phyloP scores from a whole-genome alignment of 2,888 invertebrate species.

The Chaetogeoica ovagalla region DNA sequence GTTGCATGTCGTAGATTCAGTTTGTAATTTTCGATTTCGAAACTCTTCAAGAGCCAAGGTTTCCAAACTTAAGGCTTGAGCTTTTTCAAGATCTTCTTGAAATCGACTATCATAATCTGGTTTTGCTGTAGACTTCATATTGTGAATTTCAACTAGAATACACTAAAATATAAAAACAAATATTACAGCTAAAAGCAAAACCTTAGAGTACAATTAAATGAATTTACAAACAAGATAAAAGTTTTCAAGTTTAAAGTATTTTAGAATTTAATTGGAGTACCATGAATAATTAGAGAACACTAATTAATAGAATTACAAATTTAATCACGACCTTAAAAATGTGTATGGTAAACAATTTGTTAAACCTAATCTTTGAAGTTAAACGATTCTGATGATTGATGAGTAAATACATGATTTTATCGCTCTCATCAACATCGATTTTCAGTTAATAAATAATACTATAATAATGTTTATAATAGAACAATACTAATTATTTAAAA shows the following conservation, averaged over 20 bases:
- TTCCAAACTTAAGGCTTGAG: slow-evolving; percentile 84
- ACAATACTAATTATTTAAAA: background rate
- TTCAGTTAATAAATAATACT: background rate
- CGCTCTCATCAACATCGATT: background rate
- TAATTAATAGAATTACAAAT: background rate
- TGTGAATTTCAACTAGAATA: slow-evolving; percentile 23
- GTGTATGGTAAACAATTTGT: background rate
- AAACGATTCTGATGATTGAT: no score
- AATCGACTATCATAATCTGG: slow-evolving; percentile 78
- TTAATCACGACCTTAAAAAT: background rate
- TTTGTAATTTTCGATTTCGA: slow-evolving; percentile 68
- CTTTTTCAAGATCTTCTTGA: slow-evolving; percentile 83
- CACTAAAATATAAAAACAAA: slow-evolving; percentile 33
- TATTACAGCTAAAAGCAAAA: background rate
- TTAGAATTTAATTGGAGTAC: background rate
- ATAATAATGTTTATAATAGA: background rate
- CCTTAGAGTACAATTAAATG: background rate
- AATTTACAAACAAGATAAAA: background rate
- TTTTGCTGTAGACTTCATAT: slow-evolving; percentile 53
- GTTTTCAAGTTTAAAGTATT: no score
- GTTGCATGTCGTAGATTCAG: slow-evolving; percentile 18
- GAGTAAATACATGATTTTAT: no score
- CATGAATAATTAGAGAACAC: background rate
- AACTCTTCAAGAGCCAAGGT: slow-evolving; percentile 82
- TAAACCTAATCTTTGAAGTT: background rate